Evolutionary conservation across 1,140 invertebrate species (phyloP).

Genomic region (Ctenoplectra terminalis): DNA sequence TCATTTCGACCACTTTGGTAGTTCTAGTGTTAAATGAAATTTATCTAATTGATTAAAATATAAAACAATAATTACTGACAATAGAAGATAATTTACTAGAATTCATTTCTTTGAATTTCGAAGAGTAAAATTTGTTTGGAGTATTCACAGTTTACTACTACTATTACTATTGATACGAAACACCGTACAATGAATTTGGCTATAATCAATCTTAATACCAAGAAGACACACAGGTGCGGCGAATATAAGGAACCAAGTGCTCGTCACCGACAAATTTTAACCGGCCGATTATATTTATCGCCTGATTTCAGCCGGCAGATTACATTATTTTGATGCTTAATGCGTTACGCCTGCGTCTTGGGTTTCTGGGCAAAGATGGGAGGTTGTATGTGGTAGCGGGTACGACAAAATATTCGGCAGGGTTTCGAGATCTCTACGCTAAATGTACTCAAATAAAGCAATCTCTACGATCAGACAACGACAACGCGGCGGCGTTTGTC

Average conservation of each 20-base stretch:
- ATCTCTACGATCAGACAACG: constrained; percentile 74
- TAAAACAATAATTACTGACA: too few relatives aligned
- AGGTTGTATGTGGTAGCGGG: constrained; percentile 16
- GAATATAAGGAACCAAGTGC: constrained; percentile 20
- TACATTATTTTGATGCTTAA: constrained; percentile 73
- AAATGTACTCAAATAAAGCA: constrained; percentile 76
- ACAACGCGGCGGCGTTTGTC: constrained; percentile 49
- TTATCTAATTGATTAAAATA: too few relatives aligned
- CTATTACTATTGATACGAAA: too few relatives aligned
- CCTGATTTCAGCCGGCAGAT: constrained; percentile 70
- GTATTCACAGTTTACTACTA: too few relatives aligned
- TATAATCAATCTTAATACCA: constrained; percentile 5
- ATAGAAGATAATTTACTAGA: too few relatives aligned
- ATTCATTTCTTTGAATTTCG: too few relatives aligned
- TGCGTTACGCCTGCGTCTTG: constrained; percentile 54
- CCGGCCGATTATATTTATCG: constrained; percentile 73
- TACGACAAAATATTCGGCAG: constrained; percentile 60
- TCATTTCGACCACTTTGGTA: too few relatives aligned
- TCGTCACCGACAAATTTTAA: constrained; percentile 72
- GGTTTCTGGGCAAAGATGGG: neutral
- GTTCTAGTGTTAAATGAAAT: too few relatives aligned
- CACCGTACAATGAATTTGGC: too few relatives aligned
- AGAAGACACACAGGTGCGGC: constrained; percentile 54
- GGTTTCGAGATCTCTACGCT: constrained; percentile 52
- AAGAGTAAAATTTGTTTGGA: too few relatives aligned